Evolutionary conservation across 2,888 invertebrate genomes (phyloP), one percentile per base, ranked within the genome.

Genomic region (Erynnis tages): DNA sequence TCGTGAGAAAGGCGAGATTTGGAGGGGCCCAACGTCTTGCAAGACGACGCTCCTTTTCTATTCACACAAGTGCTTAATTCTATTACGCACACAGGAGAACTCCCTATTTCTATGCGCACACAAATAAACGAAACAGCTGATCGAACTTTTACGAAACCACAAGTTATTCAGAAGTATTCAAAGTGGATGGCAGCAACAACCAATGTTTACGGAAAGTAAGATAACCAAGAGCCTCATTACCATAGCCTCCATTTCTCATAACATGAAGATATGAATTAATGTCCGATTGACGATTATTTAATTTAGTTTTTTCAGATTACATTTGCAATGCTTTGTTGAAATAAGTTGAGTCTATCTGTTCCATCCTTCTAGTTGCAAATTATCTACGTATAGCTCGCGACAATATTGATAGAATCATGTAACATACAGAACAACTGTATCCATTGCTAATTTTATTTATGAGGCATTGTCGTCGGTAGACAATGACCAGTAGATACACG

Each of bases 1-100:
- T 80, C 87, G 87, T 88, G 87, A 87, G 87, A 88, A 87, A 81
- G 77, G 73, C 66, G 70, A 66, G 61, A 66, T 65, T 63, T 56
- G 61, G 71, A 77, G 77, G 84, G 83, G 71, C 56, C 63, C 54
- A 67, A 62, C 69, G 73, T 79, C 79, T 81, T 73, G 67, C 63
- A 79, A 82, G 79, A 79, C 71, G 73, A 70, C 71, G 62, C 61
- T 65, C 56, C 44, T 58, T 53, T 59, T 37, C 44, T 44, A 52
- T 44, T 52, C 43, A 50, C 29, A 49, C 49, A 43, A 8, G 49
- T 25, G 17, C 16, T n/a, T n/a, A n/a, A n/a, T n/a, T n/a, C n/a
- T n/a, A n/a, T n/a, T n/a, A n/a, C n/a, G n/a, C n/a, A n/a, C n/a
- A n/a, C n/a, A n/a, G n/a, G n/a, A n/a, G n/a, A n/a, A n/a, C n/a